Evolutionary conservation across 2,888 invertebrate species (phyloP).

Genomic region (Cephalotes varians): DNA sequence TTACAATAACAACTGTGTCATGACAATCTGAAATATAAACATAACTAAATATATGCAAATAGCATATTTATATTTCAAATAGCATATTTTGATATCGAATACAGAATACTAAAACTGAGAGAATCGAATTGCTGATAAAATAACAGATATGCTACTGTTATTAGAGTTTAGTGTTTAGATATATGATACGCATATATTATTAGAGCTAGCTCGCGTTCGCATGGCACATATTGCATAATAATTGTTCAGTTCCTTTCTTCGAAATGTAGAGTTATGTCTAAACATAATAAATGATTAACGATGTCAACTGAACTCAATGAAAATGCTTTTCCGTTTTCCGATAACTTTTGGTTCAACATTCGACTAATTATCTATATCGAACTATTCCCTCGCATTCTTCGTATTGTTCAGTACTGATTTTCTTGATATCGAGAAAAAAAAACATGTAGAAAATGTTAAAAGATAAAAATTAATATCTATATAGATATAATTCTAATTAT

Average conservation of each 20-base stretch:
- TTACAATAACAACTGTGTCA: neutral
- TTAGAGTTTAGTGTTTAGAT: neutral
- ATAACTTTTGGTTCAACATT: conserved; percentile 63
- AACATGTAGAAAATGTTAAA: neutral
- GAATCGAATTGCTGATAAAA: neutral
- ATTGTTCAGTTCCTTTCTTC: conserved; percentile 76
- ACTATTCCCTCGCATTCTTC: conserved; percentile 76
- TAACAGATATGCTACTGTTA: neutral
- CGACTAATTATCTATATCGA: conserved; percentile 35
- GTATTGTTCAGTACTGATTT: conserved; percentile 48
- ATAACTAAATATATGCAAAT: neutral
- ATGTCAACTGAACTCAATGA: conserved; percentile 82
- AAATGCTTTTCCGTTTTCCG: conserved; percentile 77
- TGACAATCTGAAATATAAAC: neutral
- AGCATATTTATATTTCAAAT: too few relatives aligned
- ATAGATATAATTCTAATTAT: neutral
- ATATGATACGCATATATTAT: conserved; percentile 56
- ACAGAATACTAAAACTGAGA: neutral
- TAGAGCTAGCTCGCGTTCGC: conserved; percentile 77
- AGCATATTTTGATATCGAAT: neutral
- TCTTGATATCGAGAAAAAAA: conserved; percentile 30
- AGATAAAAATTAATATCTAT: neutral
- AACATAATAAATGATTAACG: conserved; percentile 70
- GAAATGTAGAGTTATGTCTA: conserved; percentile 78
- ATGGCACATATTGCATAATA: conserved; percentile 78